These are phyloP conservation scores for Spialia ferax DNA, from an alignment of 2,888 invertebrate genomes.

Conservation along the genomic window DNA sequence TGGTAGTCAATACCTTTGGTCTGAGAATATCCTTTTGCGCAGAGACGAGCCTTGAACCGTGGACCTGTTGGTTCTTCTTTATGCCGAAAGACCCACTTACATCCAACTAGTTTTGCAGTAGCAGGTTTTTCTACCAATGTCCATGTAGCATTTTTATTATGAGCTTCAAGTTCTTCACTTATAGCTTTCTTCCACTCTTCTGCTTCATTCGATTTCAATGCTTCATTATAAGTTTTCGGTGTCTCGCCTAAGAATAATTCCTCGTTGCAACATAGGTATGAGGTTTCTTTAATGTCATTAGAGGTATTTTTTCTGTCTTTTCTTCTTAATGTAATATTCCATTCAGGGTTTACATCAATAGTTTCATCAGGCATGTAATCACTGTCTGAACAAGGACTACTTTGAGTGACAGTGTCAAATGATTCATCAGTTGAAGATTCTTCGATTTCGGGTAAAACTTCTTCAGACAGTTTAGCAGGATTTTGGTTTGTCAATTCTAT, in stretches of 20 bases:
- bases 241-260: slow-evolving; percentile 42
- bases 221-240: slow-evolving; percentile 41
- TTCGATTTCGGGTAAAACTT: too few relatives aligned
- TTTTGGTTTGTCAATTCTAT: background rate
- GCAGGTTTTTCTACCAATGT: slow-evolving; percentile 42
- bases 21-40: slow-evolving; percentile 48
- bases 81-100: slow-evolving; percentile 48
- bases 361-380: too few relatives aligned
- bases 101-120: slow-evolving; percentile 39
- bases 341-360: too few relatives aligned
- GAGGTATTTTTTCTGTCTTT: background rate
- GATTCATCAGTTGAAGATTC: too few relatives aligned
- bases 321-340: slow-evolving; percentile 12
- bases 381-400: background rate
- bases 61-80: slow-evolving; percentile 47
- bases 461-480: background rate
- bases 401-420: background rate
- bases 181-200: slow-evolving; percentile 42
- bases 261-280: slow-evolving; percentile 12
- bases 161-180: slow-evolving; percentile 35
- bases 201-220: slow-evolving; percentile 19
- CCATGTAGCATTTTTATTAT: slow-evolving; percentile 41
- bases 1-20: slow-evolving; percentile 39
- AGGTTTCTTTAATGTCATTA: background rate
- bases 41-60: slow-evolving; percentile 47